Evolutionary conservation across 2,888 invertebrate genomes (phyloP), one percentile per base, ranked within the genome.

Genomic region (Tetramorium bicarinatum): DNA sequence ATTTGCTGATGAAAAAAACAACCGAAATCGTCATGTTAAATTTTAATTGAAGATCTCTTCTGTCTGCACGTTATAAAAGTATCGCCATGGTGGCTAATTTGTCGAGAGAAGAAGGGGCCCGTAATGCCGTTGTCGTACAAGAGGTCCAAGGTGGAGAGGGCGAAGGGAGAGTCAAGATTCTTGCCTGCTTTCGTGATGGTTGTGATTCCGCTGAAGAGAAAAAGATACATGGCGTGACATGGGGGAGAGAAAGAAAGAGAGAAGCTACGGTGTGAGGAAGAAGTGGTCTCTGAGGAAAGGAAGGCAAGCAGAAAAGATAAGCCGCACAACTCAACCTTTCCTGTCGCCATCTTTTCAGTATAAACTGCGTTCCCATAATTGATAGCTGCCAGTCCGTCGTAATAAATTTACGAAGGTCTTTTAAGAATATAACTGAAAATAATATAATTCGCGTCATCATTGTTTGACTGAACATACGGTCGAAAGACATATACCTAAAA

Each of bases 51-150:
- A 62, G 66, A 82, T 56, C 76, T 38, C 25, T 38, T 59, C 69
- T 49, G 75, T 84, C 61, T 59, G 69, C 72, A 76, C 64, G 64
- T 72, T 67, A 74, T 77, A 75, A 76, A 83, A 83, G 75, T 54
- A 54, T 76, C 71, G 67, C 54, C 62, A 72, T 72, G 84, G 67
- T 77, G 82, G 80, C 85, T 91, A 90, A 91, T 91, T 91, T 91
- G 90, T 91, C 90, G 83, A 81, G 79, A 81, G 54, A 84, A 77
- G 61, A 82, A 83, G 75, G 80, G 54, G 52, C 61, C 44, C 77
- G 84, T 88, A 88, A 88, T 85, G 86, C 80, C 76, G 88, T 90
- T 90, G 90, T 90, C 84, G 80, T 86, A 87, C 88, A 90, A 87
- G 90, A 87, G 87, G 71, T 88, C 21, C 34, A 25, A 29, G 56